Percentiles rank a stretch among this genome's conserved stretches.
Conservation (phyloP, 2,797 vertebrate genomes). For the Bradypus variegatus region DNA sequence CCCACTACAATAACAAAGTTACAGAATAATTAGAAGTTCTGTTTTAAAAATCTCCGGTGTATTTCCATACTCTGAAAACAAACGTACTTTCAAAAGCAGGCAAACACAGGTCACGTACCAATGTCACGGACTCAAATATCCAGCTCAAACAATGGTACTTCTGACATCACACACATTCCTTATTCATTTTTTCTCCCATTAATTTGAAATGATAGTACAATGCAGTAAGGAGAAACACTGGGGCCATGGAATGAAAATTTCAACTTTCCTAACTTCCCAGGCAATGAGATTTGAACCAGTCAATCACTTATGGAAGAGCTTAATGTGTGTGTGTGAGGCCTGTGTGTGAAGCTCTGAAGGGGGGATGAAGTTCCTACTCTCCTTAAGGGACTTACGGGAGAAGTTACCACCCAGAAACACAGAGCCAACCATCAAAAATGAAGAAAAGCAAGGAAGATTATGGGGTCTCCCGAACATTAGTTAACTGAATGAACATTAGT, state of each 20-base stretch:
- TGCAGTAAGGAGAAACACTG: not conserved
- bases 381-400: not conserved
- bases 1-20: constrained; percentile 78
- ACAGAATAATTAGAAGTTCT: not conserved
- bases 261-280: not conserved
- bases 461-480: not conserved
- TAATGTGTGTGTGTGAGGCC: accelerated
- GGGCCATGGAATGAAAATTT: not conserved
- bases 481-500: too few relatives aligned
- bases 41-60: not conserved
- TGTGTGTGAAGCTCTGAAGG: not conserved
- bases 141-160: not conserved
- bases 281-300: not conserved
- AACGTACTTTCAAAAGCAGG: constrained; percentile 12
- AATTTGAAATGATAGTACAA: not conserved
- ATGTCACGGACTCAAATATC: not conserved
- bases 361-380: not conserved
- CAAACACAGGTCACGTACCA: not conserved
- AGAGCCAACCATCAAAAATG: not conserved
- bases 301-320: not conserved
- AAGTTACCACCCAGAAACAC: not conserved
- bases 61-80: not conserved
- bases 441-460: not conserved
- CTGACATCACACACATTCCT: not conserved
- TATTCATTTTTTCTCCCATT: not conserved